Evolutionary conservation across 2,888 invertebrate genomes (phyloP), one percentile per base, ranked within the genome.

Genomic region (Orthosia cruda): DNA sequence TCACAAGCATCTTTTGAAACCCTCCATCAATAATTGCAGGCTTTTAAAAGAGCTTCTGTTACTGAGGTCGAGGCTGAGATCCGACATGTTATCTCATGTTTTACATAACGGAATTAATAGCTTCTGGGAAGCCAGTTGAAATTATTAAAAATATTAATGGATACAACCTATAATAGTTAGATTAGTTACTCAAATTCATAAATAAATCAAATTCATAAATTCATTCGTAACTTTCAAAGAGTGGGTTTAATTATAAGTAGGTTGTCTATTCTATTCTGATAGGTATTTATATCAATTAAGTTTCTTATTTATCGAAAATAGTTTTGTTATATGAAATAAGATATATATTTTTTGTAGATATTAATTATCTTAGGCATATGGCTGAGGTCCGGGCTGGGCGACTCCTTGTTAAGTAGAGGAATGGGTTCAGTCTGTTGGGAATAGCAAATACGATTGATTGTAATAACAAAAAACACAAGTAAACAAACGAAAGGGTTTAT

Each of bases 1-100:
- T 72, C 71, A 67, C 63, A 59, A 71, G 78, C 81, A 83, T 88
- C 85, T 89, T 88, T 90, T 88, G 81, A 80, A 81, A 80, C 86
- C 84, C 79, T 75, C 71, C 89, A 92, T 93, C 90, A 92, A 92
- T 93, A 92, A 91, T 89, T 67, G 57, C 80, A 65, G 74, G 87
- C 83, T 89, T 92, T 88, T 87, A 88, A 89, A 89, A 87, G 81
- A 71, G 64, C 79, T 67, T 84, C 85, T 79, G 79, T 76, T 79
- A 63, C 62, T 77, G 83, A 84, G 74, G 62, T 77, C 76, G 54
- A 59, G 71, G 76, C 74, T 74, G 62, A 59, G 71, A 64, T 57
- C 68, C 57, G 67, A 81, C 74, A 80, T 79, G 79, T 83, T 85
- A 85, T 76, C 73, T 83, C 76, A 84, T 84, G 83, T 87, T 89